A percentile compares a stretch with the other conserved stretches of the same genome.
These are phyloP conservation scores for Ptilodon capucinus DNA, from an alignment of 2,888 invertebrate species.

Conservation along the genomic window DNA sequence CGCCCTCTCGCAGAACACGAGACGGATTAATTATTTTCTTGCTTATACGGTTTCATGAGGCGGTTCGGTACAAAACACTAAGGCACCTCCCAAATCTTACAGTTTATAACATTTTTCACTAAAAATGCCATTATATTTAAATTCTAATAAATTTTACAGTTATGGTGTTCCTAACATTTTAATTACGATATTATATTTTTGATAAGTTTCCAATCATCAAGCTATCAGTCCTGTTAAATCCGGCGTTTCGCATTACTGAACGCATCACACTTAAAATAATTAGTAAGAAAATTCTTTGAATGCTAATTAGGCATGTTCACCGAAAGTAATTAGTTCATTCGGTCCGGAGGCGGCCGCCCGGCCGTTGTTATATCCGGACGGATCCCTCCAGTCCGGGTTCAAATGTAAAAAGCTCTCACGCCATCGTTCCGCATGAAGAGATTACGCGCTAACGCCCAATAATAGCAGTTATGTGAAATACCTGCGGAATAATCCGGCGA, in stretches of 20 bases:
- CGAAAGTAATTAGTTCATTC: slow-evolving; percentile 28
- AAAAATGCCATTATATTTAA: too few species aligned
- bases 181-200: too few species aligned
- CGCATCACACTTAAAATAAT: slow-evolving; percentile 21
- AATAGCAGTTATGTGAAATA: slow-evolving; percentile 38
- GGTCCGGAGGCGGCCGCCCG: slow-evolving; percentile 16
- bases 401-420: slow-evolving; percentile 33
- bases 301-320: slow-evolving; percentile 24
- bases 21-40: slow-evolving; percentile 17
- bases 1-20: slow-evolving; percentile 11
- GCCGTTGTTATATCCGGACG: slow-evolving; percentile 10
- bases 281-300: slow-evolving; percentile 18
- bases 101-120: too few species aligned
- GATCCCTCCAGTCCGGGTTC: slow-evolving; percentile 25
- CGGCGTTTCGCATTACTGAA: slow-evolving; percentile 9
- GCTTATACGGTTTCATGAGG: slow-evolving; percentile 4
- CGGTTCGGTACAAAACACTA: too few species aligned
- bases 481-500: slow-evolving; percentile 25
- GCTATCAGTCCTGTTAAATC: background rate
- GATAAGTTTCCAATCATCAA: background rate
- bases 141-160: too few species aligned
- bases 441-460: slow-evolving; percentile 42
- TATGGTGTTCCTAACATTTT: too few species aligned
- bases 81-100: too few species aligned
- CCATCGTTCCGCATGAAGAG: slow-evolving; percentile 24